Evolutionary conservation across 2,888 invertebrate species (phyloP).

Genomic region (Morpho deidamia): DNA sequence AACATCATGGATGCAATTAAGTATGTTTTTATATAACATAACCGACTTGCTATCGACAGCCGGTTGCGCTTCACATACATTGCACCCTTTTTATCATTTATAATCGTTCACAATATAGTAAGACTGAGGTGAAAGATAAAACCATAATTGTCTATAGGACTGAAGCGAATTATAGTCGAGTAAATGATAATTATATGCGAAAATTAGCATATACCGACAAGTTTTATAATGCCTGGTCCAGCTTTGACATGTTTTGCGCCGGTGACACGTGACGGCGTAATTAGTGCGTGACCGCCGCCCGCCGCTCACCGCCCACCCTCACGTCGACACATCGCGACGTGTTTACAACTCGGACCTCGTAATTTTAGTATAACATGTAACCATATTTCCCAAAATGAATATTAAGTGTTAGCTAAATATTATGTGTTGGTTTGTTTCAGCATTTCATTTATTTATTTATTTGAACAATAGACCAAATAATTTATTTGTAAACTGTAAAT

Average conservation of each 20-base stretch:
- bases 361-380: constrained; percentile 22
- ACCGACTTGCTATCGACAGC: too few species aligned
- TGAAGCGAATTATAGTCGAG: not conserved
- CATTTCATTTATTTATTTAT: too few species aligned
- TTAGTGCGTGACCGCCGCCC: constrained; percentile 63
- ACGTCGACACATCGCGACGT: constrained; percentile 35
- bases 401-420: not conserved
- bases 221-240: constrained; percentile 27
- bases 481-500: too few species aligned
- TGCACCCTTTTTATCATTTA: too few species aligned
- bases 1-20: too few species aligned
- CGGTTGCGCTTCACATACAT: too few species aligned
- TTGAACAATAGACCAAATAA: too few species aligned
- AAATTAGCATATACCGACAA: constrained; percentile 24
- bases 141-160: not conserved
- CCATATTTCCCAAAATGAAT: not conserved
- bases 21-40: too few species aligned
- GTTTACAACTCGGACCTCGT: constrained; percentile 32
- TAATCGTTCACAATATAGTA: too few species aligned
- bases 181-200: constrained; percentile 1
- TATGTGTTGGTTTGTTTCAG: too few species aligned
- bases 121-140: too few species aligned
- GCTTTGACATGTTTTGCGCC: constrained; percentile 55
- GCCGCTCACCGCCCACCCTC: constrained; percentile 37
- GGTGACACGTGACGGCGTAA: constrained; percentile 65